These are phyloP conservation scores for Myotis findleyi DNA, from an alignment of 2,797 vertebrate genomes.

Conservation along the genomic window DNA sequence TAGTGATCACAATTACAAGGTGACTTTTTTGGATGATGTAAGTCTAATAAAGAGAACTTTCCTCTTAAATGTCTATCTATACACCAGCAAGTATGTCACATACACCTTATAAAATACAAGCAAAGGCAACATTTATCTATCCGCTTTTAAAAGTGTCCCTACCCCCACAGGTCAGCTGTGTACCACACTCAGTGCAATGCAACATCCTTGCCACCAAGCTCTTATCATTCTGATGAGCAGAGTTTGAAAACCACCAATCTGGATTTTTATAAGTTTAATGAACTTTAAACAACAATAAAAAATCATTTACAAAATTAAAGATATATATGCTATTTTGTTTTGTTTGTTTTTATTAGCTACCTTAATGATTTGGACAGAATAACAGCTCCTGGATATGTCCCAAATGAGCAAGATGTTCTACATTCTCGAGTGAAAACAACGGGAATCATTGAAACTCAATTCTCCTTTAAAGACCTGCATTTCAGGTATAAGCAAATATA, in stretches of 20 bases:
- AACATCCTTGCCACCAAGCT: too few species aligned
- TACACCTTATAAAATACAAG: background rate
- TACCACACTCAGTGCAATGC: rapidly evolving
- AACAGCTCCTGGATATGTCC: slow-evolving; percentile 83
- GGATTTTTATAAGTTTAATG: background rate
- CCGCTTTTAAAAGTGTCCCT: background rate
- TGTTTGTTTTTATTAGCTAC: slow-evolving; percentile 78
- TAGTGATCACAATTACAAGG: background rate
- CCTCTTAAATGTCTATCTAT: background rate
- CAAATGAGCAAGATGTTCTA: slow-evolving; percentile 88
- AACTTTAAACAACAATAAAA: background rate
- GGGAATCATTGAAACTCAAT: slow-evolving; percentile 88
- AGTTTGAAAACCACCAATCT: background rate
- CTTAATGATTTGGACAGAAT: slow-evolving; percentile 87
- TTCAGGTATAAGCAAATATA: slow-evolving; percentile 84
- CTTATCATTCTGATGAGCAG: background rate
- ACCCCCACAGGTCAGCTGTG: background rate
- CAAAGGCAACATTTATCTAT: too few species aligned
- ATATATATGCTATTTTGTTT: background rate
- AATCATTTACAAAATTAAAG: background rate
- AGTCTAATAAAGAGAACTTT: background rate
- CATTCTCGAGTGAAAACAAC: slow-evolving; percentile 89
- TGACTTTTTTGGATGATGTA: background rate
- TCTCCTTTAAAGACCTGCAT: slow-evolving; percentile 89
- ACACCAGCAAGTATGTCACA: background rate